Conservation (phyloP, 2,113 vertebrate genomes). For the Paracanthobrama guichenoti region DNA sequence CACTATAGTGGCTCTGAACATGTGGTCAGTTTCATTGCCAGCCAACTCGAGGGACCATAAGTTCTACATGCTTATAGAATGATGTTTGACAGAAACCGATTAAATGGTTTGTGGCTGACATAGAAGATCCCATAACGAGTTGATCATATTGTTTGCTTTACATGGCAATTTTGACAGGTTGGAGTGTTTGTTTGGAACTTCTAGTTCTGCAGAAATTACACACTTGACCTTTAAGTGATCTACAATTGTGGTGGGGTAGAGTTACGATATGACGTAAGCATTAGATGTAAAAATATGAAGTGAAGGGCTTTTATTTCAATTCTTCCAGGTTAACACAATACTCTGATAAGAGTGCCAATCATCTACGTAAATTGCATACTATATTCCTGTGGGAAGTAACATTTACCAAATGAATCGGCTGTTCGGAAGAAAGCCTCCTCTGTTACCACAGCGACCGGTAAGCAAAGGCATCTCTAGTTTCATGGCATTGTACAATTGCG, state of each 20-base stretch:
- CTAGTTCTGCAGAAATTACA: background rate
- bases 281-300: constrained; percentile 42
- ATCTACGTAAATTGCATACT: constrained; percentile 63
- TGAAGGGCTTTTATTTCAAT: constrained; percentile 58
- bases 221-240: constrained; percentile 9
- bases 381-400: constrained; percentile 51
- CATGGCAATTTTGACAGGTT: background rate
- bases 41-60: background rate
- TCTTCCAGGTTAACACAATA: constrained; percentile 62
- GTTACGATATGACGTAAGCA: constrained; percentile 9
- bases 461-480: constrained; percentile 74
- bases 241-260: background rate
- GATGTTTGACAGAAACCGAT: constrained; percentile 12
- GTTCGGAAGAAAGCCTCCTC: constrained; percentile 62
- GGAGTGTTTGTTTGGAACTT: background rate
- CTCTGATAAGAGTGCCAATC: constrained; percentile 70
- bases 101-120: background rate
- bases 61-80: constrained; percentile 6
- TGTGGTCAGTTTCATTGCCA: background rate
- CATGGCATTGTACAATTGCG: constrained; percentile 67
- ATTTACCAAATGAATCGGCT: constrained; percentile 57
- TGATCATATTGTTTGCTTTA: constrained; percentile 19
- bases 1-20: background rate
- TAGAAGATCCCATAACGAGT: background rate
- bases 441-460: constrained; percentile 70